A percentile compares a stretch with the other conserved stretches of the same genome.
Evolutionary conservation across 2,888 invertebrate species (phyloP).

Genomic region (Rapana venosa): DNA sequence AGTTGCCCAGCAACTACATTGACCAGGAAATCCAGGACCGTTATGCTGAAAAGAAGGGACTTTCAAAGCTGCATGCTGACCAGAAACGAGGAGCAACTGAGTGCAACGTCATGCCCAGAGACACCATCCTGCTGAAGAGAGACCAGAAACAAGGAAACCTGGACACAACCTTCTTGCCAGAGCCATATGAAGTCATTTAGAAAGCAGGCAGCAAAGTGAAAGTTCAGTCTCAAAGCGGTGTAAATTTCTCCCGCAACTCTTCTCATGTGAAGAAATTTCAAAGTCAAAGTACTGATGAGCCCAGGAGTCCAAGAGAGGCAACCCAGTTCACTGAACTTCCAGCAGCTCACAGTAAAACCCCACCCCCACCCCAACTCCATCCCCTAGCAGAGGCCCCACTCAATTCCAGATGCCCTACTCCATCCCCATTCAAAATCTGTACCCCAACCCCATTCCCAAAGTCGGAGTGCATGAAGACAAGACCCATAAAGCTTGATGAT

Average conservation of each 20-base stretch:
- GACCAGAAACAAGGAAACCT: neutral
- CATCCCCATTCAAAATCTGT: too few species aligned
- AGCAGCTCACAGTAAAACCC: too few species aligned
- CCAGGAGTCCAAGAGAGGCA: too few species aligned
- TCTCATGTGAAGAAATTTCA: neutral
- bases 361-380: too few species aligned
- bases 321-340: too few species aligned
- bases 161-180: conserved; percentile 1
- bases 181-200: neutral
- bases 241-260: neutral
- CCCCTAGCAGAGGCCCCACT: too few species aligned
- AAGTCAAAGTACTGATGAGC: too few species aligned
- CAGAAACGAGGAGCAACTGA: neutral
- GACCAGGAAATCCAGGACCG: conserved; percentile 9
- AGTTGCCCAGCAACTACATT: neutral
- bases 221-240: neutral
- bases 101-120: neutral
- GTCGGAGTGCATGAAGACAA: too few species aligned
- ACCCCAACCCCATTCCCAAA: too few species aligned
- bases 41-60: conserved; percentile 5
- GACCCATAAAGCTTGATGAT: too few species aligned
- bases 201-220: conserved; percentile 12
- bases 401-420: too few species aligned
- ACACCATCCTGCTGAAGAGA: neutral
- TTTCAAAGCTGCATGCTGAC: conserved; percentile 16